Conservation (phyloP, 2,113 vertebrate species). For the Guaruba guarouba region DNA sequence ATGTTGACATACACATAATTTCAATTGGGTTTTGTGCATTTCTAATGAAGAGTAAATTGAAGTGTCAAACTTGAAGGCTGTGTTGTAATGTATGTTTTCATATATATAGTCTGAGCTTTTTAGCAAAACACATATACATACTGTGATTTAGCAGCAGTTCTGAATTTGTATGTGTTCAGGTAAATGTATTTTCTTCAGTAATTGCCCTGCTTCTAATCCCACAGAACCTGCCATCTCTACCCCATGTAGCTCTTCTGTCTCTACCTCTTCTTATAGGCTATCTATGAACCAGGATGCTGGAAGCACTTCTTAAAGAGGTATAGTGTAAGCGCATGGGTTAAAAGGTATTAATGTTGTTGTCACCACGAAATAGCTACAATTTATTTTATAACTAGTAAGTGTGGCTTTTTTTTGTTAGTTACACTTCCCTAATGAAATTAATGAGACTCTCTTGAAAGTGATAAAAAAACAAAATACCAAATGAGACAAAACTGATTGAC, state of each 20-base stretch:
- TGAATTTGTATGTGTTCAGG: background rate
- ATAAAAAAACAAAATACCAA: constrained; percentile 44
- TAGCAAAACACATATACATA: background rate
- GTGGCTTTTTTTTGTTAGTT: background rate
- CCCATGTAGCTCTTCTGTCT: background rate
- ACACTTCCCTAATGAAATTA: constrained; percentile 15
- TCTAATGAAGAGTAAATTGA: background rate
- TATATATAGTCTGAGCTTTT: background rate
- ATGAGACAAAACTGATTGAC: constrained; percentile 40
- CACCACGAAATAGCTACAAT: background rate
- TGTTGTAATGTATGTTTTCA: background rate
- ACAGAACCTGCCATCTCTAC: background rate
- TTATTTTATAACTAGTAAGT: background rate
- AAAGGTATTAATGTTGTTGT: background rate
- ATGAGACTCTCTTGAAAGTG: constrained; percentile 17
- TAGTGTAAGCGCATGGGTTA: background rate
- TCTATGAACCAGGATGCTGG: background rate
- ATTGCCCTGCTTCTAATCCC: background rate
- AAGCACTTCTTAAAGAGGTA: background rate
- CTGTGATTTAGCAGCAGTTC: background rate
- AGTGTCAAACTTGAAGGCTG: background rate
- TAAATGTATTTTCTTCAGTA: background rate
- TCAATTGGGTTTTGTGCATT: background rate
- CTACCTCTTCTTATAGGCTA: background rate
- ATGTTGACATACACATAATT: background rate